A percentile compares a stretch with the other conserved stretches of the same genome.
These are phyloP conservation scores for Oncorhynchus gorbuscha DNA, from an alignment of 2,113 vertebrate species.

Conservation along the genomic window DNA sequence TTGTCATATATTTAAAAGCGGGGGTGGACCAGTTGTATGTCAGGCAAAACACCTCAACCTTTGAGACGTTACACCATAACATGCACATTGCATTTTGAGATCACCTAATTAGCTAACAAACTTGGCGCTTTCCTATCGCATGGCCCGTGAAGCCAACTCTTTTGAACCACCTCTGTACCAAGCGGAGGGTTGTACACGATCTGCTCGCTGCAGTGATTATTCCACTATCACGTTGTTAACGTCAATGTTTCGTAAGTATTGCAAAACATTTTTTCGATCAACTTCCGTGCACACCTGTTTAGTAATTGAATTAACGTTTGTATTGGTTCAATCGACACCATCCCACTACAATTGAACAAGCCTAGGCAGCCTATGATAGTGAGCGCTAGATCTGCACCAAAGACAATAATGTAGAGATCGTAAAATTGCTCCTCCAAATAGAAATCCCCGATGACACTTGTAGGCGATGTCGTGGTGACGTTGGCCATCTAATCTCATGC, in stretches of 20 bases:
- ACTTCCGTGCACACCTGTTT: background rate
- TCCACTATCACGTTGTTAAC: background rate
- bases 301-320: background rate
- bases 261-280: background rate
- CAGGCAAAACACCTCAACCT: constrained; percentile 58
- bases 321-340: background rate
- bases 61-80: constrained; percentile 44
- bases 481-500: too few species aligned
- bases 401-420: too few species aligned
- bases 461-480: too few species aligned
- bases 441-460: too few species aligned
- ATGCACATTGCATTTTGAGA: background rate
- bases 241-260: background rate
- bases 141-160: background rate
- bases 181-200: too few species aligned
- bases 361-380: too few species aligned
- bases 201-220: background rate
- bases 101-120: background rate
- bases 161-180: background rate
- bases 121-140: too few species aligned
- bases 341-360: too few species aligned
- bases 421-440: too few species aligned
- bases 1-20: background rate
- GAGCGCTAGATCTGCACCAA: too few species aligned
- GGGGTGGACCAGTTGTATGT: constrained; percentile 50